Percentiles rank a stretch among this genome's conserved stretches.
Conservation (phyloP, 2,797 vertebrate genomes). For the Myoxocephalus aenaeus region DNA sequence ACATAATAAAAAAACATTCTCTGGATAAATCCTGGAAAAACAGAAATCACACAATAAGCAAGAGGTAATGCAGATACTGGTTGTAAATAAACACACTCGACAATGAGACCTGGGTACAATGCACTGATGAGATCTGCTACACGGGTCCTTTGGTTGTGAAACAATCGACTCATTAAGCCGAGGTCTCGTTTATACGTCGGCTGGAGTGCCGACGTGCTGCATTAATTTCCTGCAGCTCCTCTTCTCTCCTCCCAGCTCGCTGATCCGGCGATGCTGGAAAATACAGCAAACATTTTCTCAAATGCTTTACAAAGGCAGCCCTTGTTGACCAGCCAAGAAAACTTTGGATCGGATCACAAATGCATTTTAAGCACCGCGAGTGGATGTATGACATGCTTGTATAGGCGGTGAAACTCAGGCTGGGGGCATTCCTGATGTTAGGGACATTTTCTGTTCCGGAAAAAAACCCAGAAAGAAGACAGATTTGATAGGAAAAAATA, state of each 20-base stretch:
- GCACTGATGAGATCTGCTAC: constrained; percentile 39
- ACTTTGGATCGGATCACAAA: constrained; percentile 59
- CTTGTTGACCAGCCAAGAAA: constrained; percentile 74
- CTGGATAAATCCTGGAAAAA: neutral
- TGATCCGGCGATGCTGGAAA: constrained; percentile 65
- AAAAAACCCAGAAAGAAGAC: constrained; percentile 38
- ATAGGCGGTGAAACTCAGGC: constrained; percentile 47
- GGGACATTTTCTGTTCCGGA: constrained; percentile 21
- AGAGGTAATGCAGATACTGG: neutral
- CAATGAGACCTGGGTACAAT: constrained; percentile 1
- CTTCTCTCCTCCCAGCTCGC: constrained; percentile 43
- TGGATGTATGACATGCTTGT: constrained; percentile 68
- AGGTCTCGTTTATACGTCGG: constrained; percentile 54
- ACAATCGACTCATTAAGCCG: constrained; percentile 72
- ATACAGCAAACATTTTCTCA: constrained; percentile 71
- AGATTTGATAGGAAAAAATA: constrained; percentile 61
- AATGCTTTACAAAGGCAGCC: constrained; percentile 67
- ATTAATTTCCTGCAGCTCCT: constrained; percentile 41
- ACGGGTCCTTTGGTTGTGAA: constrained; percentile 31
- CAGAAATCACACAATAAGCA: neutral
- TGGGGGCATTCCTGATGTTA: constrained; percentile 53
- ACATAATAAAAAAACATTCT: neutral
- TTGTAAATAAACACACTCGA: constrained; percentile 1
- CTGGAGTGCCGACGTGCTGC: constrained; percentile 31
- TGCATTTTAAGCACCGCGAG: constrained; percentile 58